Percentiles rank a stretch among this genome's conserved stretches.
Evolutionary conservation across 2,888 invertebrate genomes (phyloP).

Genomic region (Ryuthela nishihirai): DNA sequence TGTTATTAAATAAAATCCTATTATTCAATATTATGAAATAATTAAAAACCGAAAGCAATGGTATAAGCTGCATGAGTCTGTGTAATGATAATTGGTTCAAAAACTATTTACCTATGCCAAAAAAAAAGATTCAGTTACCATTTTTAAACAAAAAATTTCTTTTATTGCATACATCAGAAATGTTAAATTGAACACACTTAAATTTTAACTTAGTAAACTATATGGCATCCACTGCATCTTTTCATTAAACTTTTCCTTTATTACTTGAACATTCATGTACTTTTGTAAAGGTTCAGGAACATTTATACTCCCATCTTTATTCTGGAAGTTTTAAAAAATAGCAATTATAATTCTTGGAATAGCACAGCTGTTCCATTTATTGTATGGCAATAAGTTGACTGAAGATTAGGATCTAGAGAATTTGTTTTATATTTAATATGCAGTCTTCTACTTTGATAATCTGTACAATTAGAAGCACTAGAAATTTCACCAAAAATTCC

Average conservation of each 20-base stretch:
- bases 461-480: constrained; percentile 94
- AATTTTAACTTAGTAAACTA: no score
- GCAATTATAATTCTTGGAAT: constrained; percentile 85
- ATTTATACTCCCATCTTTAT: constrained; percentile 39
- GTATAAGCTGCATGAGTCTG: no score
- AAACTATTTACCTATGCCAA: no score
- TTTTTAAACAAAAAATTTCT: no score
- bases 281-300: constrained; percentile 40
- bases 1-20: no score
- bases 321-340: constrained; percentile 63
- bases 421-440: constrained; percentile 61
- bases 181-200: no score
- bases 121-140: no score
- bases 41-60: no score
- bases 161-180: no score
- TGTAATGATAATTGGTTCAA: no score
- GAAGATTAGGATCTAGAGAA: constrained; percentile 36
- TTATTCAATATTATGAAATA: no score
- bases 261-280: constrained; percentile 36
- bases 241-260: constrained; percentile 16
- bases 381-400: constrained; percentile 67
- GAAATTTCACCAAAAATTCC: constrained; percentile 80
- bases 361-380: constrained; percentile 97
- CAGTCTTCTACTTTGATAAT: constrained; percentile 86
- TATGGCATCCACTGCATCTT: constrained; percentile 8